These are phyloP conservation scores for Zaprionus taronus DNA, from an alignment of 1,140 invertebrate genomes.

Conservation along the genomic window DNA sequence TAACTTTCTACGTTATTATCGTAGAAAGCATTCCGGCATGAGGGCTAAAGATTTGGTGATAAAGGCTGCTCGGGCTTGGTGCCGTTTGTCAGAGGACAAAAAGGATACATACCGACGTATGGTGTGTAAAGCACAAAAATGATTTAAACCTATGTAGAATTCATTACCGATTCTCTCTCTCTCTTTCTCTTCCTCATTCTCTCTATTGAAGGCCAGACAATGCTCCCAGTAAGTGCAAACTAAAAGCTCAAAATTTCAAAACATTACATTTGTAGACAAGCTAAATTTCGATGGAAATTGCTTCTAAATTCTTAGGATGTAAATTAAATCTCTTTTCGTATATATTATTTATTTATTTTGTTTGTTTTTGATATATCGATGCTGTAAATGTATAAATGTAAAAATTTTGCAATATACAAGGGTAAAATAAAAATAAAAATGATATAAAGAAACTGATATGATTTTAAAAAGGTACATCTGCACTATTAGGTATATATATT, in stretches of 20 bases:
- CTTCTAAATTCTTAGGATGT: too few relatives aligned
- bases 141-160: too few relatives aligned
- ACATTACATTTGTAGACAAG: neutral
- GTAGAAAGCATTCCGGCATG: neutral
- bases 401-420: too few relatives aligned
- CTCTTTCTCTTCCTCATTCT: neutral
- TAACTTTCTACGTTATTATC: slow-evolving; percentile 17
- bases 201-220: neutral
- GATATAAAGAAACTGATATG: too few relatives aligned
- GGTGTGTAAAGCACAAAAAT: neutral
- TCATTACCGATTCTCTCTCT: neutral
- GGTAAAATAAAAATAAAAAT: too few relatives aligned
- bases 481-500: too few relatives aligned
- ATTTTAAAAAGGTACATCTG: too few relatives aligned
- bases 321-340: too few relatives aligned
- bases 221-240: too few relatives aligned
- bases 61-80: slow-evolving; percentile 26
- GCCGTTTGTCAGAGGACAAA: slow-evolving; percentile 4
- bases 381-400: too few relatives aligned
- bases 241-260: neutral
- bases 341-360: neutral
- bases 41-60: slow-evolving; percentile 4
- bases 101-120: slow-evolving; percentile 12
- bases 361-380: too few relatives aligned
- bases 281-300: neutral